Conservation (phyloP, 2,113 vertebrate genomes). For the Nothocercus julius region DNA sequence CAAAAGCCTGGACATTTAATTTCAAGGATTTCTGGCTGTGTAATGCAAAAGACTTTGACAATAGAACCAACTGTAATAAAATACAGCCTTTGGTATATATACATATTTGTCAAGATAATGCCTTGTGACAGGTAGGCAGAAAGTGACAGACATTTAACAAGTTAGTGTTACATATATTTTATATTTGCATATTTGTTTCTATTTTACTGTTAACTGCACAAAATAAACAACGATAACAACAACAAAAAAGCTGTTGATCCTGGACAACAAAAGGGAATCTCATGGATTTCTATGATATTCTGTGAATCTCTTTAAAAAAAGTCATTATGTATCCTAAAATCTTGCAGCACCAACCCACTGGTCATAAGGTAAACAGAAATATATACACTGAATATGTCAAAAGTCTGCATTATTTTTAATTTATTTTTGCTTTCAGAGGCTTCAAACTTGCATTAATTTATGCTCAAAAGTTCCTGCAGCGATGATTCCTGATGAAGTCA, state of each 20-base stretch:
- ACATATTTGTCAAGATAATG: constrained; percentile 19
- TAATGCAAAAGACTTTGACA: constrained; percentile 36
- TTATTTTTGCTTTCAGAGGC: neutral
- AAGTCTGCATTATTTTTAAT: neutral
- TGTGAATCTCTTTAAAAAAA: neutral
- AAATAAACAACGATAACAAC: neutral
- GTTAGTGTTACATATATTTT: neutral
- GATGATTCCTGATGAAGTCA: neutral
- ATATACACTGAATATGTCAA: neutral
- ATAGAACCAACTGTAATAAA: constrained; percentile 45
- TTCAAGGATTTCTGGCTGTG: constrained; percentile 52
- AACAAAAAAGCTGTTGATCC: neutral
- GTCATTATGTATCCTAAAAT: neutral
- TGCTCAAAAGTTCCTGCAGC: neutral
- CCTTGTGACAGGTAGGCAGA: neutral
- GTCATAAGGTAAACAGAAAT: neutral
- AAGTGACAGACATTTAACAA: neutral
- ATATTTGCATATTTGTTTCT: constrained; percentile 6
- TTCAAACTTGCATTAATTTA: neutral
- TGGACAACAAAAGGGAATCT: neutral
- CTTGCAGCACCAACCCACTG: neutral
- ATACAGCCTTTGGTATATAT: constrained; percentile 18
- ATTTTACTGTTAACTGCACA: neutral
- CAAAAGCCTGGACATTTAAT: constrained; percentile 63
- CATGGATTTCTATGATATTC: neutral